Percentiles rank a stretch among this genome's conserved stretches.
These are phyloP conservation scores for Cygnus olor DNA, from an alignment of 2,797 vertebrate species.

Conservation along the genomic window DNA sequence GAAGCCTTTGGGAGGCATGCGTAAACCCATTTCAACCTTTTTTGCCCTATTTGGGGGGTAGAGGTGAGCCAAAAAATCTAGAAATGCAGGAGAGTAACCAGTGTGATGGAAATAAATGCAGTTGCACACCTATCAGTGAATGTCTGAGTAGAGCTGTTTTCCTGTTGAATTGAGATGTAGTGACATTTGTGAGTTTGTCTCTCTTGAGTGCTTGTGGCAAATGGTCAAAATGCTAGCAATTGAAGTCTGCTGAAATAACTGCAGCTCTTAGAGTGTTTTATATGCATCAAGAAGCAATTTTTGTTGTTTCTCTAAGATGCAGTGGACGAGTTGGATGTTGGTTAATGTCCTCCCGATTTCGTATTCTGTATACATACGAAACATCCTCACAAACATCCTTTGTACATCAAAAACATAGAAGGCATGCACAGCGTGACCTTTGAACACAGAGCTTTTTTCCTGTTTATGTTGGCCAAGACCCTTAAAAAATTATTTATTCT, in stretches of 20 bases:
- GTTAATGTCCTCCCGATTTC: neutral
- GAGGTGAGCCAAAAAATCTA: rapidly evolving
- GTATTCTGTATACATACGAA: neutral
- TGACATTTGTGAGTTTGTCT: neutral
- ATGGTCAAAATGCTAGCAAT: neutral
- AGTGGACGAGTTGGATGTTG: neutral
- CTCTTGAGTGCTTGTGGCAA: neutral
- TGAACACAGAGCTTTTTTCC: neutral
- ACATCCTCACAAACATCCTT: constrained; percentile 27
- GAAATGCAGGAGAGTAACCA: neutral
- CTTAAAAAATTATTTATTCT: neutral
- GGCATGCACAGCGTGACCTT: constrained; percentile 4
- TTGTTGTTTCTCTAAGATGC: neutral
- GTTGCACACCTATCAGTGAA: neutral
- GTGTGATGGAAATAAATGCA: neutral
- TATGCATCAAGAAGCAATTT: neutral
- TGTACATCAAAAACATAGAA: neutral
- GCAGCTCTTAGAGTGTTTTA: neutral
- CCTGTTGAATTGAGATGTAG: neutral
- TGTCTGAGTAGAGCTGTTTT: neutral
- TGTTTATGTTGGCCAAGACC: neutral
- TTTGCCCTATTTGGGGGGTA: neutral
- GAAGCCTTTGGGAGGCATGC: neutral
- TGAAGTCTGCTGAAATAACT: neutral
- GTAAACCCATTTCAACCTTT: neutral